These are phyloP conservation scores for Anabacerthia variegaticeps DNA, from an alignment of 2,797 vertebrate genomes.

Conservation along the genomic window DNA sequence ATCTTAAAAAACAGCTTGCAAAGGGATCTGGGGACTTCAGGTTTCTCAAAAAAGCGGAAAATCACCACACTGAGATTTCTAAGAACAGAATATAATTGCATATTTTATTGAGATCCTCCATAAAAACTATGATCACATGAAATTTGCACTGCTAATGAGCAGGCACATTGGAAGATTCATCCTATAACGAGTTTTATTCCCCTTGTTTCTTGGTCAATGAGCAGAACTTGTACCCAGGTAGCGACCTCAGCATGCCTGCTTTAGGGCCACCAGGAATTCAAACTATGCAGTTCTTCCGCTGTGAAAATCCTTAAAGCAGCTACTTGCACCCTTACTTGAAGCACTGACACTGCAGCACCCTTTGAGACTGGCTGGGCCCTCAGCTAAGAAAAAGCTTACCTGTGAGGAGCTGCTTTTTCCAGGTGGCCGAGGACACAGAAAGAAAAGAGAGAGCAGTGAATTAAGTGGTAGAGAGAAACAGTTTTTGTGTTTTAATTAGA, in stretches of 20 bases:
- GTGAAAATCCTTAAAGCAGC: background rate
- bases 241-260: background rate
- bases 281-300: background rate
- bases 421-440: background rate
- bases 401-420: background rate
- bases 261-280: background rate
- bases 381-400: background rate
- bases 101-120: background rate
- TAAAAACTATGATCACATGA: background rate
- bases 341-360: background rate
- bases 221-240: background rate
- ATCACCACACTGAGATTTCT: background rate
- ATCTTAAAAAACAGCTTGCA: background rate
- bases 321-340: background rate
- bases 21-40: background rate
- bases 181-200: conserved; percentile 4
- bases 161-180: background rate
- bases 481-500: background rate
- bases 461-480: background rate
- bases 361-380: background rate
- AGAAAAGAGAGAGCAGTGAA: background rate
- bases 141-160: conserved; percentile 10
- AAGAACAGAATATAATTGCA: background rate
- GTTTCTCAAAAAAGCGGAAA: background rate
- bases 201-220: background rate